Base-by-base conservation (phyloP, 2,113 vertebrate species). In the Aspiorhynchus laticeps region DNA sequence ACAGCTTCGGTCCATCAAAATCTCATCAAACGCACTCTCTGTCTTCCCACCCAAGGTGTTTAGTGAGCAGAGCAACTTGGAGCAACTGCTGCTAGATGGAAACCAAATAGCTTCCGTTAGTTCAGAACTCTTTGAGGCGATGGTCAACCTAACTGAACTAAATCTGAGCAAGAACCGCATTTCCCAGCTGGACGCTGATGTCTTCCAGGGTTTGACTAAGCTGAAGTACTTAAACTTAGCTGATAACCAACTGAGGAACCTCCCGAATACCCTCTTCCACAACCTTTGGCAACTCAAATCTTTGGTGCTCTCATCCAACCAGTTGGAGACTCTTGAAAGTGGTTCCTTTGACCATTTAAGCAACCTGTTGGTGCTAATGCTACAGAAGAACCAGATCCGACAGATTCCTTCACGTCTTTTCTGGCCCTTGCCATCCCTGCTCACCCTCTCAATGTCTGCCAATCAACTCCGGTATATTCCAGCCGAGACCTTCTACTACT, bases 381-480 rank as follows among this genome's bases (percentile, higher is more conserved):
- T 98, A 12, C 85, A 97, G 67, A 51, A 85, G 1, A 98, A 98
- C 88, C 88, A 87, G 76, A 94, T 99, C 74, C 75, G 76, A 3
- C 90, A 89, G 59, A 89, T 99, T 0, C 89, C 95, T 1, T 90
- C 94, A 1, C 89, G 89, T 15, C 91, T 96, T 5, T 97, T 98
- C 91, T 94, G 93, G 92, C 69, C 86, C 41, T 91, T 98, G 67
- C 75, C 2, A 24, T 96, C 94, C 36, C 88, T 98, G 73, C 83
- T 51, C 36, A 88, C 0, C 4, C 90, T 98, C 43, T 95, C 92
- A 0, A 88, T 98, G 33, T 96, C 96, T 19, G 85, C 90, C 83
- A 99, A 99, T 89, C 91, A 41, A 61, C 93, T 98, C 4, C 65
- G 90, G 24, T 38, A 14, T 7, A 88, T 98, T 84, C 96, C 97